A percentile compares a stretch with the other conserved stretches of the same genome.
Conservation (phyloP, 2,113 vertebrate species). For the Passer montanus region DNA sequence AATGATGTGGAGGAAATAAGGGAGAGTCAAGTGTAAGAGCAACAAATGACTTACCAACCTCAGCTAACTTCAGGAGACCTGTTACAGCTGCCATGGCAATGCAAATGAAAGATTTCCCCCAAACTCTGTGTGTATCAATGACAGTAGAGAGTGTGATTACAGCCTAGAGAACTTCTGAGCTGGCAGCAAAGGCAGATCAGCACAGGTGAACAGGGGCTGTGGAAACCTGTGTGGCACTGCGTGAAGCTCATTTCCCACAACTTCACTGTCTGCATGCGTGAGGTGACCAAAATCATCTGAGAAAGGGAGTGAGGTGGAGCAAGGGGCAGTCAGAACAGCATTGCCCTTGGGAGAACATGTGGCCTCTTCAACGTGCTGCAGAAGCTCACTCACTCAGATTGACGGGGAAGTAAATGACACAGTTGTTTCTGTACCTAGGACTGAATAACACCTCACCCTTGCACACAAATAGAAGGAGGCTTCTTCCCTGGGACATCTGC, state of each 20-base stretch:
- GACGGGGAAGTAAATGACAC: not conserved
- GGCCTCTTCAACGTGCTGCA: not conserved
- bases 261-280: rapidly evolving
- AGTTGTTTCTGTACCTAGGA: not conserved
- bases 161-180: not conserved
- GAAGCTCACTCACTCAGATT: not conserved
- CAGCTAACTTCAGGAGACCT: not conserved
- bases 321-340: not conserved
- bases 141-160: not conserved
- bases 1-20: not conserved
- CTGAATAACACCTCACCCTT: not conserved
- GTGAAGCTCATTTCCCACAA: not conserved
- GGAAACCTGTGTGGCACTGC: not conserved
- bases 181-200: not conserved
- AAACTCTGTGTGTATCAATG: not conserved
- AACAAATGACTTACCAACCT: not conserved
- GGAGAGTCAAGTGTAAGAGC: not conserved
- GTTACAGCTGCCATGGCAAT: not conserved
- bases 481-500: not conserved
- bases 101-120: not conserved
- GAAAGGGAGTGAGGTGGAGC: not conserved
- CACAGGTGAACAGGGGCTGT: not conserved
- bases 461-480: not conserved
- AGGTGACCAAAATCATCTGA: not conserved
- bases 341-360: not conserved